Conservation (phyloP, 35 echinoderm and acorn worm species). For the Lytechinus variegatus region DNA sequence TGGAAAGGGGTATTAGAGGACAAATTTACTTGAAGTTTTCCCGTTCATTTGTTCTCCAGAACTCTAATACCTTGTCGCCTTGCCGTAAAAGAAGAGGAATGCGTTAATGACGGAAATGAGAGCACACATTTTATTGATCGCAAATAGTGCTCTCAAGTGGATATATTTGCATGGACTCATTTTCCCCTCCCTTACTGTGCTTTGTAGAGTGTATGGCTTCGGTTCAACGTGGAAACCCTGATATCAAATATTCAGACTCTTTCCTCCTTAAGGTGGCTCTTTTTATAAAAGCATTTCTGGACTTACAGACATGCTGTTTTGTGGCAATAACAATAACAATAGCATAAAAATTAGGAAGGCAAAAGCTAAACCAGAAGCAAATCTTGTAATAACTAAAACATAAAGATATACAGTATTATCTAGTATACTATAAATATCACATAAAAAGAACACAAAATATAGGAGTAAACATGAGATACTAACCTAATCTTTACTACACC, state of each 20-base stretch:
- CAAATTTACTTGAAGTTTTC: background rate
- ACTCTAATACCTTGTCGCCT: background rate
- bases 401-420: too few relatives aligned
- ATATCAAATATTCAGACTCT: background rate
- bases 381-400: too few relatives aligned
- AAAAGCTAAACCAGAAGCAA: too few relatives aligned
- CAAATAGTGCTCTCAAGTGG: background rate
- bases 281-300: background rate
- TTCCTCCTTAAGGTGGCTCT: background rate
- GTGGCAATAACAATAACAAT: too few relatives aligned
- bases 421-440: too few relatives aligned
- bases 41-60: background rate
- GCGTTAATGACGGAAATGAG: conserved; percentile 1
- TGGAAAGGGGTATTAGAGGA: background rate
- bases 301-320: too few relatives aligned
- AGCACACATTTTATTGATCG: background rate
- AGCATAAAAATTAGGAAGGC: too few relatives aligned
- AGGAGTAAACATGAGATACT: too few relatives aligned
- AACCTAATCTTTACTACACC: too few relatives aligned
- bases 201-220: background rate
- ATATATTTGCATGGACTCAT: background rate
- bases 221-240: background rate
- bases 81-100: background rate
- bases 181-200: background rate
- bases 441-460: too few relatives aligned